phyloP scores from a whole-genome alignment of 2,113 vertebrate species.

The Pelobates fuscus region DNA sequence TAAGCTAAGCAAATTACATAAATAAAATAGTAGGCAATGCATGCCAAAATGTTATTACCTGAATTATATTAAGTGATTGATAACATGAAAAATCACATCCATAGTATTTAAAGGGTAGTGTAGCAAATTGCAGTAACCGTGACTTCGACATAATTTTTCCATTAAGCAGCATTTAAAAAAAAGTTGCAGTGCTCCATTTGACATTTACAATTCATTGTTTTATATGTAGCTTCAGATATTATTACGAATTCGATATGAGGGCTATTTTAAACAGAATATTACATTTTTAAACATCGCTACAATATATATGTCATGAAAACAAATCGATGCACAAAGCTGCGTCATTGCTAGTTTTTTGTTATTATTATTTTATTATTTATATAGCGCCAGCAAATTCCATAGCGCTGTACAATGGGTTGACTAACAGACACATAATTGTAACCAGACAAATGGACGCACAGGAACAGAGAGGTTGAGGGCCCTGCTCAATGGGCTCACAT shows the following conservation, averaged over 20 bases:
- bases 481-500: too few relatives aligned
- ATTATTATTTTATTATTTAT: too few relatives aligned
- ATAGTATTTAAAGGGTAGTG: constrained; percentile 60
- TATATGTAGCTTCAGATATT: constrained; percentile 48
- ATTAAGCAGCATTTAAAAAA: constrained; percentile 45
- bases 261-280: constrained; percentile 43
- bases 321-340: too few relatives aligned
- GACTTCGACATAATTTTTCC: constrained; percentile 50
- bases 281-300: constrained; percentile 46
- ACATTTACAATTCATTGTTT: constrained; percentile 45
- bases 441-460: too few relatives aligned
- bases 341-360: too few relatives aligned
- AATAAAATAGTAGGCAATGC: constrained; percentile 64
- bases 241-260: constrained; percentile 50
- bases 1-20: constrained; percentile 61
- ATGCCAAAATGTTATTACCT: constrained; percentile 64
- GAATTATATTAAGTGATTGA: constrained; percentile 72
- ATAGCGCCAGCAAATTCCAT: too few relatives aligned
- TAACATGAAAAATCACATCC: constrained; percentile 64
- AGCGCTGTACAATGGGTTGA: too few relatives aligned
- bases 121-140: constrained; percentile 57
- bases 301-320: too few relatives aligned
- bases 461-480: too few relatives aligned
- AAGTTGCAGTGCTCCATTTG: constrained; percentile 40
- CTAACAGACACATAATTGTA: too few relatives aligned